Evolutionary conservation across 2,888 invertebrate genomes (phyloP).

Genomic region (Volucella bombylans): DNA sequence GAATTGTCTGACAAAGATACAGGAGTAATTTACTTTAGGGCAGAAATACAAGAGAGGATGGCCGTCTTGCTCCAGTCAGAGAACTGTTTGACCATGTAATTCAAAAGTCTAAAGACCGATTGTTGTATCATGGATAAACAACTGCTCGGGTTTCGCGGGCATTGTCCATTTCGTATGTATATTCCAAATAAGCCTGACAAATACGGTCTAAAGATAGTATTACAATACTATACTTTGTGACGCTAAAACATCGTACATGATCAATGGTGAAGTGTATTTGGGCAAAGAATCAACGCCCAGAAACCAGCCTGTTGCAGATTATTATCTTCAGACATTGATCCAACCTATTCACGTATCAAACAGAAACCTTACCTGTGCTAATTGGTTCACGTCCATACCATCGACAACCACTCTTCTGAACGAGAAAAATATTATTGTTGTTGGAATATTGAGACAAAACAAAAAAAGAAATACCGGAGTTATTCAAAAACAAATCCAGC

Average conservation of each 20-base stretch:
- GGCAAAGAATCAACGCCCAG: slow-evolving; percentile 13
- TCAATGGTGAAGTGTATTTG: slow-evolving; percentile 3
- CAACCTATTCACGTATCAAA: slow-evolving; percentile 3
- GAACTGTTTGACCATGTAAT: slow-evolving; percentile 19
- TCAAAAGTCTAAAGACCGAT: not conserved
- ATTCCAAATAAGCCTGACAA: slow-evolving; percentile 7
- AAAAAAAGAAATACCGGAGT: slow-evolving; percentile 2
- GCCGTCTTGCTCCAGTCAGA: not conserved
- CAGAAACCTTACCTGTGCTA: not conserved
- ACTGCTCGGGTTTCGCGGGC: too few relatives aligned
- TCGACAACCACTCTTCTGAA: not conserved
- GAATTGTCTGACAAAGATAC: too few relatives aligned
- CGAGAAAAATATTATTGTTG: not conserved
- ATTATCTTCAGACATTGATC: not conserved
- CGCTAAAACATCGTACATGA: not conserved
- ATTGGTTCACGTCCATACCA: slow-evolving; percentile 13
- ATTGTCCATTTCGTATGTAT: too few relatives aligned
- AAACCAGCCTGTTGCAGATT: too few relatives aligned
- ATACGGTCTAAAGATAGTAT: slow-evolving; percentile 12
- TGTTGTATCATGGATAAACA: too few relatives aligned
- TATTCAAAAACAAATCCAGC: not conserved
- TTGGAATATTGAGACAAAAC: not conserved
- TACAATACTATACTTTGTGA: slow-evolving; percentile 2
- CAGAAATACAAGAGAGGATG: slow-evolving; percentile 6
- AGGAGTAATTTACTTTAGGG: too few relatives aligned